Percentiles rank a stretch among this genome's conserved stretches.
Evolutionary conservation across 2,888 invertebrate genomes (phyloP).

Genomic region (Macrosoma leucophasiata): DNA sequence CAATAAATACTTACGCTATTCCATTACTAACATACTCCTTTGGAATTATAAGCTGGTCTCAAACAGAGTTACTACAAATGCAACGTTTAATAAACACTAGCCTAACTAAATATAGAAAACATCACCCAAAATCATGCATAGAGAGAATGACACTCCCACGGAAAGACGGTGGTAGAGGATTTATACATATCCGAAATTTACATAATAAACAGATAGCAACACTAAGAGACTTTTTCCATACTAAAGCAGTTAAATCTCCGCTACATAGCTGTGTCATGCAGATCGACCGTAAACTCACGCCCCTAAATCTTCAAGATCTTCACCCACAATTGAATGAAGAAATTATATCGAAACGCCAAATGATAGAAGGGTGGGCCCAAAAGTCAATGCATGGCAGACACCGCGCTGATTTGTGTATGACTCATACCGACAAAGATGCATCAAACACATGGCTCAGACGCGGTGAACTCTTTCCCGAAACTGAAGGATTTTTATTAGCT

Average conservation of each 20-base stretch:
- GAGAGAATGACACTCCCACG: background rate
- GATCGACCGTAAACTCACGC: background rate
- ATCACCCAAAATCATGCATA: conserved; percentile 9
- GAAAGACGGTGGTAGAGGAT: conserved; percentile 12
- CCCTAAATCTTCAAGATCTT: conserved; percentile 1
- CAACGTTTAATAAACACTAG: conserved; percentile 5
- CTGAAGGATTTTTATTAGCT: conserved; percentile 16
- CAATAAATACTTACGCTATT: background rate
- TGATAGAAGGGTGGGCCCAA: conserved; percentile 3
- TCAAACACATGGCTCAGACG: conserved; percentile 18
- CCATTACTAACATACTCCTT: no score
- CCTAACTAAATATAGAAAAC: conserved; percentile 8
- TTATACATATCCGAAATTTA: conserved; percentile 12
- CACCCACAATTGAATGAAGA: background rate
- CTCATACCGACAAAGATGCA: conserved; percentile 14
- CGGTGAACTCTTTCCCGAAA: conserved; percentile 17
- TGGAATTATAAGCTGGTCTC: background rate
- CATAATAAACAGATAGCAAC: conserved; percentile 16
- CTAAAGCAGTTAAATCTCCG: background rate
- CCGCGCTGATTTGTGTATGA: conserved; percentile 1
- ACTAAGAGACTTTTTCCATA: conserved; percentile 13
- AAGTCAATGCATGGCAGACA: conserved; percentile 10
- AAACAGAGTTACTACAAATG: conserved; percentile 2
- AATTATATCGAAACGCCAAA: background rate
- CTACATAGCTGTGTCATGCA: conserved; percentile 1